A percentile compares a stretch with the other conserved stretches of the same genome.
phyloP scores from a whole-genome alignment of 64 coral and sea anemone genomes.

The Montipora cactus region DNA sequence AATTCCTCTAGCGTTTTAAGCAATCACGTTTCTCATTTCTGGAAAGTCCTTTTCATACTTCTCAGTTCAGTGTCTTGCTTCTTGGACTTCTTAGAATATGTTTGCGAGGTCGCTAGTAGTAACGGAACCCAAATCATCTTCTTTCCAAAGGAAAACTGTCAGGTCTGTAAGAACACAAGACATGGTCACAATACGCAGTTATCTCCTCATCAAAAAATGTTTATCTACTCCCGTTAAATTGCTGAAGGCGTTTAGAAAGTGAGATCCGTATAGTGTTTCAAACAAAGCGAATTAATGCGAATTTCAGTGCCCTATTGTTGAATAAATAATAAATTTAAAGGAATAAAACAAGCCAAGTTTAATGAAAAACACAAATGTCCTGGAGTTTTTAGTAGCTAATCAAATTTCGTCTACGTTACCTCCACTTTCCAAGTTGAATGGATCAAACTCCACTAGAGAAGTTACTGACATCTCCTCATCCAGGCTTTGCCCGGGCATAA shows the following conservation, averaged over 20 bases:
- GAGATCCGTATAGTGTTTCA: background rate
- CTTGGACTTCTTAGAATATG: background rate
- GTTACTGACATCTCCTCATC: conserved; percentile 24
- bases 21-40: background rate
- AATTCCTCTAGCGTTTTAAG: background rate
- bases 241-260: background rate
- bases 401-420: background rate
- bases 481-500: background rate
- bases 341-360: background rate
- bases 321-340: too few species aligned
- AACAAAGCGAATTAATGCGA: background rate
- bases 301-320: background rate
- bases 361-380: background rate
- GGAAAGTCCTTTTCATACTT: background rate
- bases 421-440: conserved; percentile 18
- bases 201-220: conserved; percentile 34
- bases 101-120: background rate
- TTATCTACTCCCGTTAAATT: conserved; percentile 40
- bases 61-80: background rate
- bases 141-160: conserved; percentile 54
- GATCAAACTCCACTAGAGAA: conserved; percentile 38
- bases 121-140: background rate
- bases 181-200: background rate
- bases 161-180: conserved; percentile 13
- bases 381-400: too few species aligned